Evolutionary conservation across 1,140 invertebrate genomes (phyloP).

Genomic region (Proctacanthus coquilletti): DNA sequence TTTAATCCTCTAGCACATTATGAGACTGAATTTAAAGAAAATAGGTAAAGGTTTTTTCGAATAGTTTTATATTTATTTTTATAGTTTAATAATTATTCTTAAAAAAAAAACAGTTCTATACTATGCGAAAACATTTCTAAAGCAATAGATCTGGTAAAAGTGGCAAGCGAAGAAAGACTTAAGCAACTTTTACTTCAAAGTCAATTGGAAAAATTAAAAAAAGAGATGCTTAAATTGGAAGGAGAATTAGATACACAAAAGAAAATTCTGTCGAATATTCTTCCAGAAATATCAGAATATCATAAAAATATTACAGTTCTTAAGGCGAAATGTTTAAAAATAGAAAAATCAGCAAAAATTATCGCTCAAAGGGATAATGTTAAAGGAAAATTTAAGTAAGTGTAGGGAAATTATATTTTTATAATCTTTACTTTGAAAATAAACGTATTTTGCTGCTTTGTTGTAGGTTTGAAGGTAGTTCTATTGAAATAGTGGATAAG

Average conservation of each 20-base stretch:
- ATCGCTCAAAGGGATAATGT: background rate
- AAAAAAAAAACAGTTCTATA: too few relatives aligned
- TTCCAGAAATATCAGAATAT: slow-evolving; percentile 19
- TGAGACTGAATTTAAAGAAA: background rate
- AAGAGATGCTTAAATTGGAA: slow-evolving; percentile 12
- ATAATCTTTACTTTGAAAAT: too few relatives aligned
- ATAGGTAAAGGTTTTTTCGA: too few relatives aligned
- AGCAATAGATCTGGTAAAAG: slow-evolving; percentile 17
- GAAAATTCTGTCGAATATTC: slow-evolving; percentile 14
- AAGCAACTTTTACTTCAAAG: slow-evolving; percentile 14
- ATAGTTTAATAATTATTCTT: too few relatives aligned
- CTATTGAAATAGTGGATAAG: too few relatives aligned
- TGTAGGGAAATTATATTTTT: too few relatives aligned
- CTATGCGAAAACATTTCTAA: too few relatives aligned
- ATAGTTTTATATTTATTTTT: too few relatives aligned
- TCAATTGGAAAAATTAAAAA: slow-evolving; percentile 18
- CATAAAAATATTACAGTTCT: slow-evolving; percentile 22
- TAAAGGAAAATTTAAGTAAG: too few relatives aligned
- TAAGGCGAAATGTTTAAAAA: slow-evolving; percentile 19
- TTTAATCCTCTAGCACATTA: background rate
- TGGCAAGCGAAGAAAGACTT: slow-evolving; percentile 16
- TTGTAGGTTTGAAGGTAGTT: too few relatives aligned
- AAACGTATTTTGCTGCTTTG: too few relatives aligned
- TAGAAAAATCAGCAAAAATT: slow-evolving; percentile 17
- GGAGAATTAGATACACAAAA: slow-evolving; percentile 7